These are phyloP conservation scores for Drosophila kikkawai DNA, from an alignment of 1,140 invertebrate genomes.

Conservation along the genomic window DNA sequence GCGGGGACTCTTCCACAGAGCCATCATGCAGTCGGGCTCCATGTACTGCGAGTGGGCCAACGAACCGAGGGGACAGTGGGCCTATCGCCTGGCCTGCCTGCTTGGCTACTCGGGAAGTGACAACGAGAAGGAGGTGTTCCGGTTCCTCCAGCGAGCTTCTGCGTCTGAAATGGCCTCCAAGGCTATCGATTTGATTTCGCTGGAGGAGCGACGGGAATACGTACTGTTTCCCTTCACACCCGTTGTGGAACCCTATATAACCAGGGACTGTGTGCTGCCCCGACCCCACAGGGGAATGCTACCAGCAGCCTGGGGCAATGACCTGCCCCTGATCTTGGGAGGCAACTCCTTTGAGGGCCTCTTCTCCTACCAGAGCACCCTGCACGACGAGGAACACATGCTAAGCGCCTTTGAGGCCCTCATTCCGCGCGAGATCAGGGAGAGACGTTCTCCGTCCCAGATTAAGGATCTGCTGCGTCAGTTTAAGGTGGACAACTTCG, in stretches of 20 bases:
- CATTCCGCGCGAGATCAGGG: constrained; percentile 50
- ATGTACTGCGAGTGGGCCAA: constrained; percentile 82
- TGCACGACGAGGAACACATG: constrained; percentile 52
- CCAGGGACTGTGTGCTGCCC: constrained; percentile 66
- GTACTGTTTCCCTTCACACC: constrained; percentile 74
- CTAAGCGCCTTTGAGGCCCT: constrained; percentile 58
- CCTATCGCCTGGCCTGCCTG: constrained; percentile 57
- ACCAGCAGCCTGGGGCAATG: constrained; percentile 76
- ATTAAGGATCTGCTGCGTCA: constrained; percentile 47
- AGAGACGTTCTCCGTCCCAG: constrained; percentile 21
- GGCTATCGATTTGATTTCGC: constrained; percentile 20
- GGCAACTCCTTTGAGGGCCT: constrained; percentile 83
- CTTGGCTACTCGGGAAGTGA: constrained; percentile 74
- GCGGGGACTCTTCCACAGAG: constrained; percentile 87
- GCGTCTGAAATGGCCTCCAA: constrained; percentile 39
- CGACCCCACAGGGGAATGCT: constrained; percentile 66
- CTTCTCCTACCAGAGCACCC: constrained; percentile 54
- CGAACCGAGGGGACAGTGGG: constrained; percentile 40
- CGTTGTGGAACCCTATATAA: constrained; percentile 81
- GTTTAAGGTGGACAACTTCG: constrained; percentile 58
- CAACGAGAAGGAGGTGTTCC: constrained; percentile 75
- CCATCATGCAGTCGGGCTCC: constrained; percentile 87
- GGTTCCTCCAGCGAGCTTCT: constrained; percentile 76
- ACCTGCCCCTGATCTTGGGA: constrained; percentile 83
- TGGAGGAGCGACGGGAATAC: constrained; percentile 48